Base-by-base conservation (phyloP, 2,113 vertebrate species). In the Cheirogaleus medius region DNA sequence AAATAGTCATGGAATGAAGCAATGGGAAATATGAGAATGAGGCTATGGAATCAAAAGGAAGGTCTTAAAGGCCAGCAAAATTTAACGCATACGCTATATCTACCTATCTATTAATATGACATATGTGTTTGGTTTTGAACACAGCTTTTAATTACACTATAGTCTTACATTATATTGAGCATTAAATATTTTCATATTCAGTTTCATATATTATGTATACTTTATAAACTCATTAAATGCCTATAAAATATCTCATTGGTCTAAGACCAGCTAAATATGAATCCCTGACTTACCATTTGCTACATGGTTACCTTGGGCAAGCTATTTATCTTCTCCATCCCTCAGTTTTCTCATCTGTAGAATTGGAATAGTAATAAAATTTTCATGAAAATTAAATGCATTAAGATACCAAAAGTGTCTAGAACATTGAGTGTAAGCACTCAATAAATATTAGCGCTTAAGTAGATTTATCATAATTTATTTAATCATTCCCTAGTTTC, bases 401-500 rank as follows among this genome's bases (percentile, higher is more conserved):
- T 44, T 85, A n/a, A 71, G 27, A 88, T 60, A 77, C 5, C 39
- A 42, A 37, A 92, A 92, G 54, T 63, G 39, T 77, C 77, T 88
- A 82, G 52, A 66, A 56, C 6, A 88, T 49, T 49, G 64, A 44
- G 21, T 10, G 3, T 29, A 91, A 73, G 49, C 14, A 68, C 11
- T 95, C 74, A 69, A 49, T 85, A 91, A 96, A 44, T 94, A 29
- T 74, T 83, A 80, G 66, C 10, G 14, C 42, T 88, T 95, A 97
- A 89, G 73, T 83, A 80, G 86, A 87, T 74, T 95, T 97, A 86
- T 49, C 27, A 69, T 93, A 92, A 97, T 95, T 90, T 96, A 88
- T 64, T 73, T 87, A 95, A 68, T 85, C 71, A 29, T 86, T 91
- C 44, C 47, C 32, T 34, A 78, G 91, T 87, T 88, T 96, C 85